Evolutionary conservation across 92 coral and sea anemone genomes (phyloP), one percentile per base, ranked within the genome.

Genomic region (Galaxea fascicularis): DNA sequence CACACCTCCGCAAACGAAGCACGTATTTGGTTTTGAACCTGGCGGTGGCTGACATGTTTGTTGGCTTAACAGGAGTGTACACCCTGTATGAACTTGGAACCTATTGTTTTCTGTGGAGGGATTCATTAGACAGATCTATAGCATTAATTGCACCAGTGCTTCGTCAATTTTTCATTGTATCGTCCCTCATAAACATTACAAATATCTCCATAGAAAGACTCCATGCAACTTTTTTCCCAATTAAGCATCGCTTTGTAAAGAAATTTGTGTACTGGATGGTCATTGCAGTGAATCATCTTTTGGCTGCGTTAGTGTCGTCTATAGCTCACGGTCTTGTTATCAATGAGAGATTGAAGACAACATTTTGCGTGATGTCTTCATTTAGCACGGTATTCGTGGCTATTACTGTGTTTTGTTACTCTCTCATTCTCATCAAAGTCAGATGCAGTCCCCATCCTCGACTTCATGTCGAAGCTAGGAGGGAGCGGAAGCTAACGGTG

Each of bases 391-490:
- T 28, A 17, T 74, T 65, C 10, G 35, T 74, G 65, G 26, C 58
- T 17, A 8, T 74, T 1, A 53, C 53, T 14, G 16, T 29, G 27
- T 74, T 53, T 3, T 28, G 64, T 16, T 74, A 74, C 52, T 53
- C 47, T 28, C 28, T 54, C 47, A 74, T 74, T 17, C 17, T 54
- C 31, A 27, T 74, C 46, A 52, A 74, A 74, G 65, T 74, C 78
- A 52, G 18, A 29, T 54, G 78, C 64, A 18, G 65, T 25, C 47
- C 64, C 4, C 78, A 74, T 35, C 78, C 64, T 74, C 78, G 78
- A 52, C 78, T 28, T 74, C 65, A 29, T 54, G 64, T 10, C 1
- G 47, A 13, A 27, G 65, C 22, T 16, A 41, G 65, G 17, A 74
- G 17, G 29, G 78, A 74, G 24, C 29, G 78, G 17, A 53, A 24